Evolutionary conservation across 2,113 vertebrate species (phyloP), one percentile per base, ranked within the genome.

Genomic region (Anthoscopus minutus): DNA sequence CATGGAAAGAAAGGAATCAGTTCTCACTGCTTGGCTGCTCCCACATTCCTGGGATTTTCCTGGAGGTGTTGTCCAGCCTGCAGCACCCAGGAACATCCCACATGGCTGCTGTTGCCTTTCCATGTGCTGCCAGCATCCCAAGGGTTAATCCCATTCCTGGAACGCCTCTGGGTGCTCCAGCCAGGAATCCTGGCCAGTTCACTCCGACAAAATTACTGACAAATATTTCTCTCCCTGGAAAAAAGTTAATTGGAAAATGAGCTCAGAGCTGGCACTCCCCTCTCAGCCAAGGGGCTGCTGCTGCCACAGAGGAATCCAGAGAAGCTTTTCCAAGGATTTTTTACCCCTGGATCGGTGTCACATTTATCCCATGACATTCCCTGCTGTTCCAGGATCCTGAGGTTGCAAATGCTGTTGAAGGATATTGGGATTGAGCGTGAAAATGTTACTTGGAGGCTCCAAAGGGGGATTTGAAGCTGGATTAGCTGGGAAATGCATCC

Each of bases 1-100:
- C 2, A 1, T 15, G 58, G 48, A 15, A 28, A 35, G 48, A 5
- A 30, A 8, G 17, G 78, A 31, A 6, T 53, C 15, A 4, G 0
- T 57, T n/a, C 23, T 58, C 0, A 0, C n/a, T 24, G n/a, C 42
- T 79, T 3, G 0, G 4, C 31, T 24, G 69, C 38, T 69, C 27
- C 58, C 40, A 8, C 65, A 4, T 65, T 44, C 18, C 60, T 0
- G 0, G 51, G 33, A 4, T 66, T 56, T 62, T 44, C n/a, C 48
- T 10, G 62, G 66, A 54, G 64, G 23, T 31, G 1, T 6, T 16
- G 8, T 47, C 42, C 9, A 3, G 33, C 66, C 77, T 79, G 23
- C 56, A 42, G 6, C 17, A 3, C 51, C 13, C 84, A 30, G 74
- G 60, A 27, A 7, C 7, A 7, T 33, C 66, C 67, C 4, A 4